These are phyloP conservation scores for Watsonalla binaria DNA, from an alignment of 2,888 invertebrate genomes.

Conservation along the genomic window DNA sequence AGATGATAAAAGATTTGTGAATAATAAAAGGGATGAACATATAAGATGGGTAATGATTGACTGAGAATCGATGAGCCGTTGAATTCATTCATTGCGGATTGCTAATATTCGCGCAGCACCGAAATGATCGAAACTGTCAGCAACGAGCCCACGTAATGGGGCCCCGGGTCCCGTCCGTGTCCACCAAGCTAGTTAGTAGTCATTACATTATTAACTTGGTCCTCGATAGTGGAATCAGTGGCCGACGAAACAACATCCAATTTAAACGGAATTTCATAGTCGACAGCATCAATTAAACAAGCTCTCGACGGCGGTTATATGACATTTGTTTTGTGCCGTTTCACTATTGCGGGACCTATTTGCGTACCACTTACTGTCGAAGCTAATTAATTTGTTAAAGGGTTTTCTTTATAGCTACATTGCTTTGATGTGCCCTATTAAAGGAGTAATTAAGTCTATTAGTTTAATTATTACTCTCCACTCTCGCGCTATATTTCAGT, in stretches of 20 bases:
- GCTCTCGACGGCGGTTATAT: slow-evolving; percentile 26
- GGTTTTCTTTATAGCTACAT: background rate
- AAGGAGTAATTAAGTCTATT: background rate
- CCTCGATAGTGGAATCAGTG: slow-evolving; percentile 38
- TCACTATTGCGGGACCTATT: slow-evolving; percentile 34
- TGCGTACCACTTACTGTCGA: slow-evolving; percentile 33
- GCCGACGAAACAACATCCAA: slow-evolving; percentile 46
- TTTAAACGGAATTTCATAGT: slow-evolving; percentile 58
- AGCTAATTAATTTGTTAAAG: slow-evolving; percentile 22
- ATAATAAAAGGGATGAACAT: no score
- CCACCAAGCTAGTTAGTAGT: slow-evolving; percentile 53
- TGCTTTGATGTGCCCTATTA: background rate
- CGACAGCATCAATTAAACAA: slow-evolving; percentile 44
- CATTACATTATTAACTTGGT: slow-evolving; percentile 53
- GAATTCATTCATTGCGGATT: no score
- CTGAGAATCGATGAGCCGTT: no score
- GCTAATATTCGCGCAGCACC: background rate
- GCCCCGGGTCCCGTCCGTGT: slow-evolving; percentile 2
- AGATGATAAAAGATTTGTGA: no score
- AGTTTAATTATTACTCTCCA: background rate
- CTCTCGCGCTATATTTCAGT: background rate
- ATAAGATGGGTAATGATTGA: no score
- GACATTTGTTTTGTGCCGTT: slow-evolving; percentile 34
- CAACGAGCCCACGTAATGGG: background rate
- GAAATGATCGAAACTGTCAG: background rate